Evolutionary conservation across 1,140 invertebrate genomes (phyloP).

Genomic region (Bicyclus anynana): DNA sequence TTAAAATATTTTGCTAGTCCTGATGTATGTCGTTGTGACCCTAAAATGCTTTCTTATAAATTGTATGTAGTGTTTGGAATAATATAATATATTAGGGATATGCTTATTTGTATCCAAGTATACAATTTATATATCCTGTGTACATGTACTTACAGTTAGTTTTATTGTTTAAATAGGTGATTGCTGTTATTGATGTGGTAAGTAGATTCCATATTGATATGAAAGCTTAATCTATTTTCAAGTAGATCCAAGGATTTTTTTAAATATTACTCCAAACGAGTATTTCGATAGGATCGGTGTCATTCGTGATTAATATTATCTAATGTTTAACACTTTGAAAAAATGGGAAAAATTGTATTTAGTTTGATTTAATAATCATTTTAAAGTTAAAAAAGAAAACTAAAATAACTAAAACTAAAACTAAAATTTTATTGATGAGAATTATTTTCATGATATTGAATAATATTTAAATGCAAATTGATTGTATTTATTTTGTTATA

Average conservation of each 20-base stretch:
- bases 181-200: not conserved
- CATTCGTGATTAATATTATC: too few relatives aligned
- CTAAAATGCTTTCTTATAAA: not conserved
- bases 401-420: too few relatives aligned
- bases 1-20: slow-evolving; percentile 6
- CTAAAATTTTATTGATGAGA: not conserved
- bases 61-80: not conserved
- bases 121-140: not conserved
- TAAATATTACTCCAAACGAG: too few relatives aligned
- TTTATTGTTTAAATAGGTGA: not conserved
- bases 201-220: not conserved
- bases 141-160: not conserved
- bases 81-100: not conserved
- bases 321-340: too few relatives aligned
- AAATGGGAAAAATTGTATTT: not conserved
- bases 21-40: not conserved
- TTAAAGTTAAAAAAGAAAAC: too few relatives aligned
- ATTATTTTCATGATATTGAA: not conserved
- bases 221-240: not conserved
- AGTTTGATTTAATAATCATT: too few relatives aligned
- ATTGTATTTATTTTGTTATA: too few relatives aligned
- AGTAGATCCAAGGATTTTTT: not conserved
- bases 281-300: too few relatives aligned
- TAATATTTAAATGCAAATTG: not conserved
- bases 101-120: not conserved